phyloP scores from a whole-genome alignment of 1,140 invertebrate genomes.

The Hypothenemus hampei region DNA sequence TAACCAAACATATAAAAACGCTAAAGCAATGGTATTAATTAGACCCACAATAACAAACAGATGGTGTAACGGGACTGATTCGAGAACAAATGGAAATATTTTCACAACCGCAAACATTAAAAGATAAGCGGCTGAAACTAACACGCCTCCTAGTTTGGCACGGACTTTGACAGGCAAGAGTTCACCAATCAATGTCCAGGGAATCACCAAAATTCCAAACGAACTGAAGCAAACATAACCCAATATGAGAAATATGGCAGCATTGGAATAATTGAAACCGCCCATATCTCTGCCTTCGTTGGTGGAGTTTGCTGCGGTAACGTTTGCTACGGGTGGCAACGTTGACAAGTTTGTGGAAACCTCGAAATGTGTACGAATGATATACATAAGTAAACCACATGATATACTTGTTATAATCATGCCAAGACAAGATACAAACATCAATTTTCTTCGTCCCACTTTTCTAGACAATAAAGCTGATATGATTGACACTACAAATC shows the following conservation, averaged over 20 bases:
- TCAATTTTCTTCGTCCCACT: slow-evolving; percentile 49
- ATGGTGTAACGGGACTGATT: slow-evolving; percentile 48
- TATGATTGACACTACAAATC: slow-evolving; percentile 51
- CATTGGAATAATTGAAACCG: not conserved
- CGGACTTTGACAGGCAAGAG: slow-evolving; percentile 52
- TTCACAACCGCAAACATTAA: slow-evolving; percentile 63
- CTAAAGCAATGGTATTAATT: slow-evolving; percentile 52
- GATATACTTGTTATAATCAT: slow-evolving; percentile 54
- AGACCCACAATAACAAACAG: slow-evolving; percentile 60
- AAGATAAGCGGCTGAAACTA: slow-evolving; percentile 57
- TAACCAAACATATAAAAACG: slow-evolving; percentile 58
- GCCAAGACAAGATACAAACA: slow-evolving; percentile 51
- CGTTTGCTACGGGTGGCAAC: not conserved
- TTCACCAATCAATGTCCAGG: slow-evolving; percentile 57
- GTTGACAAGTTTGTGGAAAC: not conserved
- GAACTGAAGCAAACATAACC: slow-evolving; percentile 53
- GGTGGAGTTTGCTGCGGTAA: not conserved
- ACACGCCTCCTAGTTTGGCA: slow-evolving; percentile 51
- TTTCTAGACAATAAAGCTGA: slow-evolving; percentile 50
- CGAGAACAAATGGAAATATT: slow-evolving; percentile 53
- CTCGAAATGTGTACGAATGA: not conserved
- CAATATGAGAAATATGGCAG: slow-evolving; percentile 46
- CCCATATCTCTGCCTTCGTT: not conserved
- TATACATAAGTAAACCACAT: slow-evolving; percentile 47
- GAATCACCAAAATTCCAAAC: slow-evolving; percentile 55